Evolutionary conservation across 37 sponge, comb jelly and placozoan species (phyloP), one percentile per base, ranked within the genome.

Genomic region (Agelas oroides): DNA sequence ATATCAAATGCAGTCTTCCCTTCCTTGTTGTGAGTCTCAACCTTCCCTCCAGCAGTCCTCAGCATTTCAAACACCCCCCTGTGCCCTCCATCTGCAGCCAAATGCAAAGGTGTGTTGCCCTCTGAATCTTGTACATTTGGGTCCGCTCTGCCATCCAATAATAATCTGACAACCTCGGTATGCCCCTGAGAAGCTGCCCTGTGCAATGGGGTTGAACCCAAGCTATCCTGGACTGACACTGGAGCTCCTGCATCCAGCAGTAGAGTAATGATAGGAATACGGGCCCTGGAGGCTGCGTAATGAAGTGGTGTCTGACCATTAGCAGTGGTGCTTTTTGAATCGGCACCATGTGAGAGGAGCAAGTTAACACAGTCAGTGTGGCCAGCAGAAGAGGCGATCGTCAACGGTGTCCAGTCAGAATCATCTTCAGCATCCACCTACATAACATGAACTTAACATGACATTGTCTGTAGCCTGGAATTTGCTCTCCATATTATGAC

Each of bases 241-340:
- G 46, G 30, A 5, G 54, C 76, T 23, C 81, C 76, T 13, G 70
- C 55, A 24, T 40, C 52, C 25, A 92, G 30, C 33, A 92, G 59
- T 21, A 5, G 28, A 23, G 71, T 58, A 0, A 53, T 76, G 19
- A 92, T 79, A 0, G 75, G 40, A 14, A 63, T 33, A 33, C 89
- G 32, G 76, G 87, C 88, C 33, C 73, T 61, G 16, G 93, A 92
- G 56, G 89, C 73, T 23, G 93, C 93, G 33, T 92, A 92, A 63
- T 92, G 93, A 36, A 92, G 74, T 14, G 89, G 37, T 3, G 85
- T 84, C 55, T 92, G 89, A 25, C 93, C 93, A 38, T 70, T 92
- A 0, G 55, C 32, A 35, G 88, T 88, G 36, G 70, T 19, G 34
- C 46, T 34, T 33, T 84, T 64, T 34, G 80, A 75, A 27, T 62